Evolutionary conservation across 2,888 invertebrate species (phyloP).

Genomic region (Lordiphosa fenestrarum): DNA sequence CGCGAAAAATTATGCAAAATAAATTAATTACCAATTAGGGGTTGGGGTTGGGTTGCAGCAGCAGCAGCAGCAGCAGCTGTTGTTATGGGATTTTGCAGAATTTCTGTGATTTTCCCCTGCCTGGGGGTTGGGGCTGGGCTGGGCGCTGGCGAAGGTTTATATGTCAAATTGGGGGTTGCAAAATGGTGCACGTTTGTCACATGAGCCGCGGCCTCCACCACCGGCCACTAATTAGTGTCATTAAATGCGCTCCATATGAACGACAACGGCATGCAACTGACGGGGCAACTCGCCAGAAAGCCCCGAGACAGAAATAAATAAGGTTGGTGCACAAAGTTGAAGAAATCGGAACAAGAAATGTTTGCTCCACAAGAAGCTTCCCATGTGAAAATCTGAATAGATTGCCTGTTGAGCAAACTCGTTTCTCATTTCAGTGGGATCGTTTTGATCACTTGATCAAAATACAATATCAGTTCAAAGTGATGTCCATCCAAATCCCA

Average conservation of each 20-base stretch:
- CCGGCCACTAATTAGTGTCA: conserved; percentile 80
- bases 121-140: conserved; percentile 11
- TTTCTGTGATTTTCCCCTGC: conserved; percentile 32
- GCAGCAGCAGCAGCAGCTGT: conserved; percentile 50
- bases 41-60: conserved; percentile 12
- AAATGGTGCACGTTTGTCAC: conserved; percentile 75
- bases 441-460: too few species aligned
- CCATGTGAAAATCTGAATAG: too few species aligned
- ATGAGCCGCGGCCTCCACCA: conserved; percentile 61
- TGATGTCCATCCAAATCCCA: too few species aligned
- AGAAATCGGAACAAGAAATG: too few species aligned
- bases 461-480: too few species aligned
- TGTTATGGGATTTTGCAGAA: conserved; percentile 45
- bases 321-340: too few species aligned
- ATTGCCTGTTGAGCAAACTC: too few species aligned
- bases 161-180: conserved; percentile 29
- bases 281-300: too few species aligned
- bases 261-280: conserved; percentile 5
- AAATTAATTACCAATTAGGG: conserved; percentile 80
- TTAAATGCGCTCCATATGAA: conserved; percentile 73
- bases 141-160: background rate
- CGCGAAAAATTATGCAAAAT: conserved; percentile 77
- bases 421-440: too few species aligned
- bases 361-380: too few species aligned
- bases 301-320: too few species aligned